A percentile compares a stretch with the other conserved stretches of the same genome.
Evolutionary conservation across 2,113 vertebrate genomes (phyloP).

Genomic region (Synodontis membranacea): DNA sequence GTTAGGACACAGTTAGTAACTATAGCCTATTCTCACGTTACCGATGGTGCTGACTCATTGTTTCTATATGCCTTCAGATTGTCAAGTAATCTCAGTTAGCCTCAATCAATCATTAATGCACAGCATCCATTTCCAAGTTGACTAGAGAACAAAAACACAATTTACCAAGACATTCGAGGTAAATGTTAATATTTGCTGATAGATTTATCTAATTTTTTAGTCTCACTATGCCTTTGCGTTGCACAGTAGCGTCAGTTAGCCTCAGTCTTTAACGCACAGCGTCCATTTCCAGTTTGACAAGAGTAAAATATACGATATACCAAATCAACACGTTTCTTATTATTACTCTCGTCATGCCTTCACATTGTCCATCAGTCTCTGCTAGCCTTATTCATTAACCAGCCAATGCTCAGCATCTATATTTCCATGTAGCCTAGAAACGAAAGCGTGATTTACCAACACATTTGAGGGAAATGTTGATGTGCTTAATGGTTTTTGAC

Average conservation of each 20-base stretch:
- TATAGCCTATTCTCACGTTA: too few relatives aligned
- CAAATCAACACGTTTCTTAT: too few relatives aligned
- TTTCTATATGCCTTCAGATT: not conserved
- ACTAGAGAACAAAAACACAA: not conserved
- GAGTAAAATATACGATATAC: too few relatives aligned
- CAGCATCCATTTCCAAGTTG: not conserved
- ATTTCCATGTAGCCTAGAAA: not conserved
- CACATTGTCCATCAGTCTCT: not conserved
- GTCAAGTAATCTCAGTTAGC: not conserved
- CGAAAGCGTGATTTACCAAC: not conserved
- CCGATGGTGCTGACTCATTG: too few relatives aligned
- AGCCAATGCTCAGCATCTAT: not conserved
- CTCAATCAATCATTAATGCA: not conserved
- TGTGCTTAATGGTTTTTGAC: not conserved
- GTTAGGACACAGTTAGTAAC: too few relatives aligned
- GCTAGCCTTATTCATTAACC: not conserved
- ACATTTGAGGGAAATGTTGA: not conserved
- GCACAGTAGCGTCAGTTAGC: too few relatives aligned
- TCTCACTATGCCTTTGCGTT: not conserved
- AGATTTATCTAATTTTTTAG: not conserved
- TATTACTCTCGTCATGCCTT: not conserved
- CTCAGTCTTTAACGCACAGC: too few relatives aligned
- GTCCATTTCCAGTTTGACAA: too few relatives aligned
- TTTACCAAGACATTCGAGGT: not conserved
- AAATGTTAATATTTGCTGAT: not conserved